These are phyloP conservation scores for Agrenia bidenticulata DNA, from an alignment of 2,888 invertebrate genomes.

Conservation along the genomic window DNA sequence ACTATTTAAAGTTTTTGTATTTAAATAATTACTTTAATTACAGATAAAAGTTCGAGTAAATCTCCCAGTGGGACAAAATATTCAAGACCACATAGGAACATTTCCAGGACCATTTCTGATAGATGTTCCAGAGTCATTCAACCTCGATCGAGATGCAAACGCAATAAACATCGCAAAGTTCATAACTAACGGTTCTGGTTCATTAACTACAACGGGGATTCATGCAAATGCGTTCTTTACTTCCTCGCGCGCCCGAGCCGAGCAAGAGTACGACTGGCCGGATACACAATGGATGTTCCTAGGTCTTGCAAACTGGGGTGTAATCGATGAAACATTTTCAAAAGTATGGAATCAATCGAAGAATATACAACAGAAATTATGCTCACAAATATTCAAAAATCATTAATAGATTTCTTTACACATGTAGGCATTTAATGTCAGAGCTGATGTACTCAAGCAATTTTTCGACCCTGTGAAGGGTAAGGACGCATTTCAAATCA, in stretches of 20 bases:
- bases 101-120: constrained; percentile 43
- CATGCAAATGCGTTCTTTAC: constrained; percentile 51
- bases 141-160: constrained; percentile 47
- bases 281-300: constrained; percentile 51
- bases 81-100: constrained; percentile 51
- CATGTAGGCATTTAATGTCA: constrained; percentile 22
- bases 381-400: too few species aligned
- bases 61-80: constrained; percentile 2
- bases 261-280: constrained; percentile 48
- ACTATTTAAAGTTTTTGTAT: too few species aligned
- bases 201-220: constrained; percentile 47
- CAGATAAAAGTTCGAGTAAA: background rate
- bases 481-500: constrained; percentile 29
- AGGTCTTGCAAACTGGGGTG: constrained; percentile 43
- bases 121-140: constrained; percentile 44
- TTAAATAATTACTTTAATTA: too few species aligned
- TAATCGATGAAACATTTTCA: constrained; percentile 47
- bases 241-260: constrained; percentile 41
- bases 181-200: constrained; percentile 46
- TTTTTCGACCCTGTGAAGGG: constrained; percentile 28
- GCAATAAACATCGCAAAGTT: constrained; percentile 37
- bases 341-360: too few species aligned
- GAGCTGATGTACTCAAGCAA: constrained; percentile 19
- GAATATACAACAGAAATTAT: too few species aligned
- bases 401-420: too few species aligned